Conservation (phyloP, 2,797 vertebrate genomes). For the Falco columbarius region DNA sequence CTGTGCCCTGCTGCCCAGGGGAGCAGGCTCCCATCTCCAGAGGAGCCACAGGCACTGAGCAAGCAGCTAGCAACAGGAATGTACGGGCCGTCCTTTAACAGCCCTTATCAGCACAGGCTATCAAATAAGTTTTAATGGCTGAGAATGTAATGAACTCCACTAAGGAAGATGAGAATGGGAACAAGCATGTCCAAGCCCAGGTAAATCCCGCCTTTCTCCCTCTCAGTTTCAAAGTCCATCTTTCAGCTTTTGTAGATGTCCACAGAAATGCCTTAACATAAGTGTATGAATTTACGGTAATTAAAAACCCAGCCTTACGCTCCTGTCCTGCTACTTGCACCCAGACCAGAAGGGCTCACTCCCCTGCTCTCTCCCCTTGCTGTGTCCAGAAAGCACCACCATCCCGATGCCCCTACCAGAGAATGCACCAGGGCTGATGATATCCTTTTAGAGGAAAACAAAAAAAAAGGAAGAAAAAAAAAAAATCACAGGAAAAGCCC, state of each 20-base stretch:
- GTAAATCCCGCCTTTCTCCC: neutral
- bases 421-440: fast-evolving
- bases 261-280: neutral
- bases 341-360: neutral
- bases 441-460: neutral
- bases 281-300: neutral
- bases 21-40: neutral
- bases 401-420: neutral
- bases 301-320: neutral
- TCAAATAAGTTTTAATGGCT: neutral
- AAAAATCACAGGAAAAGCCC: neutral
- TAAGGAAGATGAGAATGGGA: neutral
- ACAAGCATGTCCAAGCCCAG: neutral
- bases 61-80: neutral
- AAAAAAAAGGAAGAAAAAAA: neutral
- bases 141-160: neutral
- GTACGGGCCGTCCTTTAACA: neutral
- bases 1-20: neutral
- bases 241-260: neutral
- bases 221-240: neutral
- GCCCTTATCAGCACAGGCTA: fast-evolving
- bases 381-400: neutral
- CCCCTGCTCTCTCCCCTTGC: neutral
- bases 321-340: neutral
- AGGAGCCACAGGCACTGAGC: neutral